These are phyloP conservation scores for Proterorhinus semilunaris DNA, from an alignment of 2,113 vertebrate species.

Conservation along the genomic window DNA sequence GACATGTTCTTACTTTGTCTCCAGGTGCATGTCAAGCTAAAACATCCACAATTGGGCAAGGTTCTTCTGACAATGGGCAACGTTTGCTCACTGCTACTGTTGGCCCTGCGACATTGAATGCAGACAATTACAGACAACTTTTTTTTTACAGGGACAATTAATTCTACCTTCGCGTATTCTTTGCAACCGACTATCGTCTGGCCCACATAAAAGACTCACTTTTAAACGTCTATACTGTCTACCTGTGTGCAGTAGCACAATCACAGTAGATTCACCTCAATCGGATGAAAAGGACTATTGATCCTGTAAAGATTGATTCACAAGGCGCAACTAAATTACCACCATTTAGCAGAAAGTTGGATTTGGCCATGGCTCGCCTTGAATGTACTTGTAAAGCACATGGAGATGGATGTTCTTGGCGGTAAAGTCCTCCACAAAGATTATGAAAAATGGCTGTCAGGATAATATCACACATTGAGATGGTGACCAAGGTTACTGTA, in stretches of 20 bases:
- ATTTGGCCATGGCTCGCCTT: background rate
- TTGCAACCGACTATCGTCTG: no score
- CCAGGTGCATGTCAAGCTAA: no score
- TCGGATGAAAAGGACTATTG: conserved; percentile 2
- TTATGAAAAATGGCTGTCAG: background rate
- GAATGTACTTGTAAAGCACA: background rate
- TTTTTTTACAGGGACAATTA: no score
- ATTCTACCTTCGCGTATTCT: no score
- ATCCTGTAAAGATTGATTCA: background rate
- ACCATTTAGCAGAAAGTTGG: conserved; percentile 4
- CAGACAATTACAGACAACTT: no score
- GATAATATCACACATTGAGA: no score
- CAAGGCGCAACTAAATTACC: background rate
- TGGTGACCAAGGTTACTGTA: no score
- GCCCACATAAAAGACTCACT: background rate
- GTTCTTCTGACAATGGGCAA: no score
- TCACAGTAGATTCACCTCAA: conserved; percentile 5
- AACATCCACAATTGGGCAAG: no score
- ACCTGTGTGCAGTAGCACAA: conserved; percentile 1
- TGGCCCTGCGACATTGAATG: no score
- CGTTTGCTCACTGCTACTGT: no score
- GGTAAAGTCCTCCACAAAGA: background rate
- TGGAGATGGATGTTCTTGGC: background rate
- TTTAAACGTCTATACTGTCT: background rate
- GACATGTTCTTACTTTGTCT: no score